Evolutionary conservation across 1,140 invertebrate genomes (phyloP).

Genomic region (Trinorchestia longiramus): DNA sequence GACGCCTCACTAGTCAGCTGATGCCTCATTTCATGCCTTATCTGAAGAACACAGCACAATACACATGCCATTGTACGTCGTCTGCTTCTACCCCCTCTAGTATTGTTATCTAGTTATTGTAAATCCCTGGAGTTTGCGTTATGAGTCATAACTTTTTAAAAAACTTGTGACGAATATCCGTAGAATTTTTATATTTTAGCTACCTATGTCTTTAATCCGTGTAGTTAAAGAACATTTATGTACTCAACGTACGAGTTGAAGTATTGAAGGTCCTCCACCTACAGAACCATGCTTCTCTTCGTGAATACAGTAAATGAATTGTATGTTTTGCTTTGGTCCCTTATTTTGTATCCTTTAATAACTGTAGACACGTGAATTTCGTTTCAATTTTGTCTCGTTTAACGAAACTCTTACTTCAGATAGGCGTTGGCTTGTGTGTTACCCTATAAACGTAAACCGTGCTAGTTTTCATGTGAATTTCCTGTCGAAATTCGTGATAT

Average conservation of each 20-base stretch:
- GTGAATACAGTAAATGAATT: not conserved
- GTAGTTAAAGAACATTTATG: not conserved
- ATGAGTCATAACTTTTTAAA: too few species aligned
- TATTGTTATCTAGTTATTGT: too few species aligned
- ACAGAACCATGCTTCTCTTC: too few species aligned
- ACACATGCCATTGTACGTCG: too few species aligned
- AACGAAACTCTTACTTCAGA: not conserved
- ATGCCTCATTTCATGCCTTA: too few species aligned
- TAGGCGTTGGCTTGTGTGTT: not conserved
- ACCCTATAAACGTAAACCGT: not conserved
- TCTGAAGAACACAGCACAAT: too few species aligned
- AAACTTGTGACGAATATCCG: too few species aligned
- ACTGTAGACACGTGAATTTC: not conserved
- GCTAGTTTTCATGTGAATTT: not conserved
- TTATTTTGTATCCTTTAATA: not conserved
- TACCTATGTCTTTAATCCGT: not conserved
- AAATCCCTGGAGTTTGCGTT: too few species aligned
- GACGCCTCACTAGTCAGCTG: too few species aligned
- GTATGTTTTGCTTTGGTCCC: not conserved
- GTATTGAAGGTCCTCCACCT: not conserved
- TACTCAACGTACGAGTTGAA: not conserved
- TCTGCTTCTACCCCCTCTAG: too few species aligned
- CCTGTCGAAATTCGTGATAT: too few species aligned
- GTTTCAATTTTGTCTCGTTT: not conserved
- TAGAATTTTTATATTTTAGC: too few species aligned